A percentile compares a stretch with the other conserved stretches of the same genome.
phyloP scores from a whole-genome alignment of 2,797 vertebrate genomes.

The Labroides dimidiatus region DNA sequence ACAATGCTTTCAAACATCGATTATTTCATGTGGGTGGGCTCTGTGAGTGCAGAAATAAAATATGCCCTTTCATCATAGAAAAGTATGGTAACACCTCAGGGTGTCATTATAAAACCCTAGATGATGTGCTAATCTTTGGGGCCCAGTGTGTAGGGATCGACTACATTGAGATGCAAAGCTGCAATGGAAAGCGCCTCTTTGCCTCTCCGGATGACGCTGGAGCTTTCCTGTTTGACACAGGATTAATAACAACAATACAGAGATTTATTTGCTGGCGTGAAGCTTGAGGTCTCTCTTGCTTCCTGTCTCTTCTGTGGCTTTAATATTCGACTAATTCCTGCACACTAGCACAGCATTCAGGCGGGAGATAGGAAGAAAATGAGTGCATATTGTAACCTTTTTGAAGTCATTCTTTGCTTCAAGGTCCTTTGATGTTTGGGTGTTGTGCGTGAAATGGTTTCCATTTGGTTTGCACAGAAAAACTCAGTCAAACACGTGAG shows the following conservation, averaged over 20 bases:
- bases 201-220: slow-evolving; percentile 44
- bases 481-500: slow-evolving; percentile 28
- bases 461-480: slow-evolving; percentile 28
- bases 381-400: slow-evolving; percentile 31
- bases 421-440: slow-evolving; percentile 44
- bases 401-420: slow-evolving; percentile 41
- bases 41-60: slow-evolving; percentile 24
- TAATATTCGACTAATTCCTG: slow-evolving; percentile 58
- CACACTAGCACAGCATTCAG: slow-evolving; percentile 1
- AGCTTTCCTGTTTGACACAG: slow-evolving; percentile 76
- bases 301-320: slow-evolving; percentile 30
- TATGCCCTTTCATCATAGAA: slow-evolving; percentile 29
- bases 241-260: slow-evolving; percentile 78
- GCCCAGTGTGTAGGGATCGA: slow-evolving; percentile 23
- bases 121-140: slow-evolving; percentile 71
- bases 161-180: slow-evolving; percentile 77
- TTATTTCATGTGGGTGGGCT: not conserved
- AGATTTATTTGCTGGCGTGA: slow-evolving; percentile 70
- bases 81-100: slow-evolving; percentile 28
- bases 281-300: slow-evolving; percentile 52
- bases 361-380: slow-evolving; percentile 17
- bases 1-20: not conserved
- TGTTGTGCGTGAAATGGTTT: slow-evolving; percentile 2
- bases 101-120: slow-evolving; percentile 70
- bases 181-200: slow-evolving; percentile 46